Percentiles rank a stretch among this genome's conserved stretches.
These are phyloP conservation scores for Druon quercuslanigerum DNA, from an alignment of 1,140 invertebrate genomes.

Conservation along the genomic window DNA sequence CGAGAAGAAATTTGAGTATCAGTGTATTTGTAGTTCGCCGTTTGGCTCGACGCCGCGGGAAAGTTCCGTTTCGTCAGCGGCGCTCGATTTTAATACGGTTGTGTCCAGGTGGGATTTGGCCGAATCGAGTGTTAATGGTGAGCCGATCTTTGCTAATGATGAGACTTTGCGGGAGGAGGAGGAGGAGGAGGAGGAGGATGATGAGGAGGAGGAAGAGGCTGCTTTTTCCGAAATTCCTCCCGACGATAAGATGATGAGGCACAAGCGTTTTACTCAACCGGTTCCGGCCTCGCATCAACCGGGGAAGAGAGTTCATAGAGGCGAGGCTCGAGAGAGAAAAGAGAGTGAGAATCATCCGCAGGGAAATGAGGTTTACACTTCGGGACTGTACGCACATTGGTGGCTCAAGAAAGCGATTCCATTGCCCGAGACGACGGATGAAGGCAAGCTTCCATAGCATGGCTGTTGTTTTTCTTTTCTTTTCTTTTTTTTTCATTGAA, in stretches of 20 bases:
- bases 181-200: not conserved
- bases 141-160: not conserved
- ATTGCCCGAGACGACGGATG: constrained; percentile 71
- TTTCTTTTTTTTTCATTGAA: constrained; percentile 55
- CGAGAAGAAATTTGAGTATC: constrained; percentile 81
- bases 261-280: constrained; percentile 57
- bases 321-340: constrained; percentile 29
- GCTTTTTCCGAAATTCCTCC: not conserved
- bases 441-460: constrained; percentile 77
- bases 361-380: constrained; percentile 79
- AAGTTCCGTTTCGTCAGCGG: constrained; percentile 39
- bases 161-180: not conserved
- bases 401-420: constrained; percentile 92
- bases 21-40: constrained; percentile 83
- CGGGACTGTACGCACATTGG: constrained; percentile 92
- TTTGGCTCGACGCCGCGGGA: constrained; percentile 81
- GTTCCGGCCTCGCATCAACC: constrained; percentile 52
- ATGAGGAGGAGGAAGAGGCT: not conserved
- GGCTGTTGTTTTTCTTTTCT: constrained; percentile 66
- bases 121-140: not conserved
- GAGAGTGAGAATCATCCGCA: constrained; percentile 2
- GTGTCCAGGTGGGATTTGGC: not conserved
- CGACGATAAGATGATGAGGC: constrained; percentile 31
- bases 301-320: constrained; percentile 42
- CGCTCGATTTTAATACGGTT: constrained; percentile 13